phyloP scores from a whole-genome alignment of 53 echinoderm and acorn worm species.

The Temnopleurus reevesii region DNA sequence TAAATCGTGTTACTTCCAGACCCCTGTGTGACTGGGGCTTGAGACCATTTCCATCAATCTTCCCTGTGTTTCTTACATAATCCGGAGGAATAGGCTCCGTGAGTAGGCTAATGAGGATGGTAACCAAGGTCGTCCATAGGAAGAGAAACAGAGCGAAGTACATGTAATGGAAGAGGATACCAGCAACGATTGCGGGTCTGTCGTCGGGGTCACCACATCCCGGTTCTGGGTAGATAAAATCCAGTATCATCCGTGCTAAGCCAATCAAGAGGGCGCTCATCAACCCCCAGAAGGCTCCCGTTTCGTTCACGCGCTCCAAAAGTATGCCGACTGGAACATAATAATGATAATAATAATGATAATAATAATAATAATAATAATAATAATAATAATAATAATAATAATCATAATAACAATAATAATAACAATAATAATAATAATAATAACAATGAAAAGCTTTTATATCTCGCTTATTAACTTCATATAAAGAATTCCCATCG shows the following conservation, averaged over 20 bases:
- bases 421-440: no score
- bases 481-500: no score
- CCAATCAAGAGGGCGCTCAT: conserved; percentile 81
- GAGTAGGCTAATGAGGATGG: conserved; percentile 78
- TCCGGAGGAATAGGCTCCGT: conserved; percentile 79
- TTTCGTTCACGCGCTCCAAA: conserved; percentile 76
- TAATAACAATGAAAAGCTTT: no score
- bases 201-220: conserved; percentile 83
- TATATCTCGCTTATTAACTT: no score
- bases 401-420: no score
- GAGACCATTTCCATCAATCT: no score
- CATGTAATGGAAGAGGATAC: conserved; percentile 85
- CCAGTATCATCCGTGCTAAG: conserved; percentile 93
- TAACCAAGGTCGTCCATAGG: conserved; percentile 55
- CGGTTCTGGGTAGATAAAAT: conserved; percentile 82
- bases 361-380: no score
- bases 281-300: conserved; percentile 92
- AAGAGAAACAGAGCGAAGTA: conserved; percentile 95
- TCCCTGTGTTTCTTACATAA: conserved; percentile 96
- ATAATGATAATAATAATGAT: conserved; percentile 38
- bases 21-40: no score
- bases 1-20: no score
- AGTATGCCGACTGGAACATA: no score
- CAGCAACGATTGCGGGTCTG: conserved; percentile 57
- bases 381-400: no score